Evolutionary conservation across 1,140 invertebrate species (phyloP), one percentile per base, ranked within the genome.

Genomic region (Cotesia typhae): DNA sequence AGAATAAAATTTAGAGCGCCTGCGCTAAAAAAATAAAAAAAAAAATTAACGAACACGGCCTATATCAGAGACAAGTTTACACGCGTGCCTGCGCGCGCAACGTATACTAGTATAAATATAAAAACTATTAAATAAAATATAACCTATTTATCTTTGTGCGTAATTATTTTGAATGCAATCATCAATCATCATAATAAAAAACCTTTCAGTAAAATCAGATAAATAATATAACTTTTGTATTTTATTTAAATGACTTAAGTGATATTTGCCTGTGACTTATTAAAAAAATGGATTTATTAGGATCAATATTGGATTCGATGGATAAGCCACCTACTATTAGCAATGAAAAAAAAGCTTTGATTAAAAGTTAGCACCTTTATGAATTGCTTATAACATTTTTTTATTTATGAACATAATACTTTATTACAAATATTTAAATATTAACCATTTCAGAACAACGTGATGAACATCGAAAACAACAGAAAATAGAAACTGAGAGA

Each of bases 261-360:
- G 28, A 28, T 28, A 28, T 28, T 28, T 28, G 28, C 1, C 28
- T 2, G 28, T 1, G 2, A 28, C 28, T 28, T 28, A 28, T 28
- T 28, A 28, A 36, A 61, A 63, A 14, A n/a, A 93, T 93, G 92
- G 92, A 93, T 90, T 85, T 93, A 38, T 80, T 93, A 53, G 92
- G 90, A 36, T 92, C 92, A 9, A 93, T 93, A 73, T 87, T 93
- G 67, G 91, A 90, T 83, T 92, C 92, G 2, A 93, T 93, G 92
- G 91, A 92, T 75, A 92, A 91, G 81, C 92, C 92, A 52, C 92
- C 92, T 36, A 83, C 89, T n/a, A 81, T 91, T 3, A 92, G 88
- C 77, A 89, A 92, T 73, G 90, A 90, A 65, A 91, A 93, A 82
- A 91, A 91, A 76, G 86, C 87, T 72, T 79, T 90, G 12, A 88